A percentile compares a stretch with the other conserved stretches of the same genome.
phyloP scores from a whole-genome alignment of 2,888 invertebrate genomes.

The Osmoderma eremita region DNA sequence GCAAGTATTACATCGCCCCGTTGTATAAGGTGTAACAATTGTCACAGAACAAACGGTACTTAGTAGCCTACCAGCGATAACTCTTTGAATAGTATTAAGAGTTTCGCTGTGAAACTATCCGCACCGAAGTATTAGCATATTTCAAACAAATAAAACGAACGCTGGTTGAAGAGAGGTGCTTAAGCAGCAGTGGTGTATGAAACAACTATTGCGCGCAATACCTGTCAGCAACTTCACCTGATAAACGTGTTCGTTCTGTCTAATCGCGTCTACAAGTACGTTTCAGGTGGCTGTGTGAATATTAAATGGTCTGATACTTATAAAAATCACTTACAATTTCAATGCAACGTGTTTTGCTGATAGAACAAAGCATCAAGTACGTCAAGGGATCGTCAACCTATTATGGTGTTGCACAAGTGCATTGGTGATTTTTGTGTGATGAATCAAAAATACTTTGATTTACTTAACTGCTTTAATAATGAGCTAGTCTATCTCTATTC shows the following conservation, averaged over 20 bases:
- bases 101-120: slow-evolving; percentile 2
- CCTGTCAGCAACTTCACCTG: slow-evolving; percentile 6
- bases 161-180: neutral
- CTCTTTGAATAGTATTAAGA: neutral
- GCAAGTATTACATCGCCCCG: slow-evolving; percentile 7
- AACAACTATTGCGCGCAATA: slow-evolving; percentile 3
- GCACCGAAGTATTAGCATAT: neutral
- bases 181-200: neutral
- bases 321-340: slow-evolving; percentile 14
- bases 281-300: neutral
- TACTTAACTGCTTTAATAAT: no score
- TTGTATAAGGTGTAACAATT: slow-evolving; percentile 22
- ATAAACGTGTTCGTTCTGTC: slow-evolving; percentile 10
- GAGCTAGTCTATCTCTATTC: no score
- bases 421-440: no score
- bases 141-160: neutral
- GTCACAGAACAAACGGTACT: slow-evolving; percentile 22
- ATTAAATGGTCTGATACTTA: neutral
- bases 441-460: no score
- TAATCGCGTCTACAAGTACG: slow-evolving; percentile 23
- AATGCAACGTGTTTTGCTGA: slow-evolving; percentile 5
- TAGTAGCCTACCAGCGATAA: slow-evolving; percentile 2
- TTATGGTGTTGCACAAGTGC: no score
- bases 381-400: neutral
- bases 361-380: neutral